Percentiles rank a stretch among this genome's conserved stretches.
These are phyloP conservation scores for Pseudomyrmex sp. DNA, from an alignment of 1,140 invertebrate genomes.

Conservation along the genomic window DNA sequence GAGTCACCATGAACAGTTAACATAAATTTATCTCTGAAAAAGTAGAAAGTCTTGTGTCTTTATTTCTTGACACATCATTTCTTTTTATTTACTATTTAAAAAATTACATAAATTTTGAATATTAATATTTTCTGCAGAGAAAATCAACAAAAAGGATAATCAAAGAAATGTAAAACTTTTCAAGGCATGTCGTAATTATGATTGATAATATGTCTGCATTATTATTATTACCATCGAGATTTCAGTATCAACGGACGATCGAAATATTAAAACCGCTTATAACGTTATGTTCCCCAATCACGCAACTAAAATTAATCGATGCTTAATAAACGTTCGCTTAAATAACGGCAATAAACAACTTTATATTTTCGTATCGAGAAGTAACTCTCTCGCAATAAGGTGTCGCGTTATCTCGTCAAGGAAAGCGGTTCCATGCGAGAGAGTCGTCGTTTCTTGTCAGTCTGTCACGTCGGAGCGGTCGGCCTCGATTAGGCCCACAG, in stretches of 20 bases:
- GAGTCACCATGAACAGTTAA: not conserved
- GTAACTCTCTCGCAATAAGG: constrained; percentile 17
- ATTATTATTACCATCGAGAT: constrained; percentile 21
- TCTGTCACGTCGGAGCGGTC: constrained; percentile 63
- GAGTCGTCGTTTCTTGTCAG: constrained; percentile 40
- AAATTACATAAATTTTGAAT: not conserved
- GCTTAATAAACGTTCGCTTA: constrained; percentile 31
- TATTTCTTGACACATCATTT: too few relatives aligned
- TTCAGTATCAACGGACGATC: constrained; percentile 11
- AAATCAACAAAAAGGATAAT: not conserved
- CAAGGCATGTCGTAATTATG: constrained; percentile 18
- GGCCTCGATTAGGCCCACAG: constrained; percentile 73
- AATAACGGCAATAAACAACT: constrained; percentile 21
- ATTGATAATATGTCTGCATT: constrained; percentile 24
- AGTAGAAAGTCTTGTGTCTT: not conserved
- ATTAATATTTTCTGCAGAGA: not conserved
- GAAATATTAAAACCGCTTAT: constrained; percentile 12
- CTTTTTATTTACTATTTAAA: too few relatives aligned
- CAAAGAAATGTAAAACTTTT: constrained; percentile 2
- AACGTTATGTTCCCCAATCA: constrained; percentile 6
- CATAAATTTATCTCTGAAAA: constrained; percentile 11
- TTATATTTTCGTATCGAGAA: constrained; percentile 26
- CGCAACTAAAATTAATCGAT: constrained; percentile 31
- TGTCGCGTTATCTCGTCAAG: constrained; percentile 38
- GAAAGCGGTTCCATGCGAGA: constrained; percentile 43